Evolutionary conservation across 2,797 vertebrate species (phyloP).

Genomic region (Ambastaia sidthimunki): DNA sequence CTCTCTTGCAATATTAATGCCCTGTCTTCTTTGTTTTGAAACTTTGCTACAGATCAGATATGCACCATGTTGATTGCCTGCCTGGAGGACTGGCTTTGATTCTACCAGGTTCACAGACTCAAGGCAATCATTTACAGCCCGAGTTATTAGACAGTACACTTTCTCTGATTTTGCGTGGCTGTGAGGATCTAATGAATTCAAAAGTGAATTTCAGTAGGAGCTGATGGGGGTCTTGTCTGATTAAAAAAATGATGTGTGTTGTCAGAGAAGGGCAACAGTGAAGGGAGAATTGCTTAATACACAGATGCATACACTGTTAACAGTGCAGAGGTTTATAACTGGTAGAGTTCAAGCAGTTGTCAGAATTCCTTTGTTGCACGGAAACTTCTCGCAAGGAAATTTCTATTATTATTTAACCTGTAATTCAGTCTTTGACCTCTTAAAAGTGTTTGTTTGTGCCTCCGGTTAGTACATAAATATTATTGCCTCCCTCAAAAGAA

Average conservation of each 20-base stretch:
- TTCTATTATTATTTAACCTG: neutral
- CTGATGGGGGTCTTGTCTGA: conserved; percentile 38
- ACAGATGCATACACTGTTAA: conserved; percentile 8
- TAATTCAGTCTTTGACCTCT: neutral
- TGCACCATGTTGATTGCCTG: conserved; percentile 61
- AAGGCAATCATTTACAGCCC: conserved; percentile 47
- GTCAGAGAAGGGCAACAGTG: conserved; percentile 22
- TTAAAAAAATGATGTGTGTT: conserved; percentile 34
- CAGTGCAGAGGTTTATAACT: neutral
- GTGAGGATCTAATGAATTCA: conserved; percentile 51
- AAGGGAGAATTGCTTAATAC: neutral
- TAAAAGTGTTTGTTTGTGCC: conserved; percentile 10
- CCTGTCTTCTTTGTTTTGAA: conserved; percentile 66
- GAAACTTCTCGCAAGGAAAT: neutral
- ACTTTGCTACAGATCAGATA: conserved; percentile 66
- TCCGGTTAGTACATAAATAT: conserved; percentile 38
- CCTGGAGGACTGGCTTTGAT: conserved; percentile 59
- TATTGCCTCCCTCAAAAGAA: conserved; percentile 44
- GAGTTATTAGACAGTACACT: conserved; percentile 54
- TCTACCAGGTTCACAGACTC: conserved; percentile 55
- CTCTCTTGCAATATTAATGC: conserved; percentile 65
- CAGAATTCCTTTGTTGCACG: neutral
- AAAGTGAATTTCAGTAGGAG: conserved; percentile 4
- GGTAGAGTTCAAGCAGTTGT: neutral
- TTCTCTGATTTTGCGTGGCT: conserved; percentile 50